phyloP scores from a whole-genome alignment of 2,113 vertebrate genomes.

The Rhagologus leucostigma region DNA sequence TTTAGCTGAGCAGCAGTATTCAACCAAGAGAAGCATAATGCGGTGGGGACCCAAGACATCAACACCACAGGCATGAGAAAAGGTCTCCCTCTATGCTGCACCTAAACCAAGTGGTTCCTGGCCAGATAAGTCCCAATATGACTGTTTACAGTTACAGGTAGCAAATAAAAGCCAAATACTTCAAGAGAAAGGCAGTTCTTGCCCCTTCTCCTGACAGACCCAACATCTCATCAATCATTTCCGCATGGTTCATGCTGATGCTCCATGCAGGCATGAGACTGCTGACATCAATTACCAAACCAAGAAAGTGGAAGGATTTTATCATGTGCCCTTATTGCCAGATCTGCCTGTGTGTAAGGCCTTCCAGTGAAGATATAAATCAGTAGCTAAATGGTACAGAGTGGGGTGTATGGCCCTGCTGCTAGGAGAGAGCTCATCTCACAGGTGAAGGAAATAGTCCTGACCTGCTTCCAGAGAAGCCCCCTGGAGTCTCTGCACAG shows the following conservation, averaged over 20 bases:
- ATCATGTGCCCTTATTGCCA: background rate
- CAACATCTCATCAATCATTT: background rate
- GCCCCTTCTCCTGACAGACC: background rate
- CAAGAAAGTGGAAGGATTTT: background rate
- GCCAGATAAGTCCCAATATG: background rate
- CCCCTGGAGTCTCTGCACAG: background rate
- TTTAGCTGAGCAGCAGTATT: background rate
- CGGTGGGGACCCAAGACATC: background rate
- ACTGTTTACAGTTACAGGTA: background rate
- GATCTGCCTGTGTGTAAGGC: background rate
- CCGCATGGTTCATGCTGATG: background rate
- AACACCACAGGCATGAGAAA: background rate
- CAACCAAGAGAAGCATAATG: fast-evolving
- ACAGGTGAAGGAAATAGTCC: background rate
- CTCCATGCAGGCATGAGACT: background rate
- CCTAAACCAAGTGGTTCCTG: background rate
- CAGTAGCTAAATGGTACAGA: background rate
- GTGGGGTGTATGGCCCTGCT: background rate
- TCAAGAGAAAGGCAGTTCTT: background rate
- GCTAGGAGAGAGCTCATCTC: background rate
- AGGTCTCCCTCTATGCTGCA: background rate
- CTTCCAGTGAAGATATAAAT: background rate
- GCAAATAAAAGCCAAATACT: background rate
- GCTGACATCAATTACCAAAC: background rate
- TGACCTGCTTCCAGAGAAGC: background rate